These are phyloP conservation scores for Subanguina moxae DNA, from an alignment of 1,140 invertebrate genomes.

Conservation along the genomic window DNA sequence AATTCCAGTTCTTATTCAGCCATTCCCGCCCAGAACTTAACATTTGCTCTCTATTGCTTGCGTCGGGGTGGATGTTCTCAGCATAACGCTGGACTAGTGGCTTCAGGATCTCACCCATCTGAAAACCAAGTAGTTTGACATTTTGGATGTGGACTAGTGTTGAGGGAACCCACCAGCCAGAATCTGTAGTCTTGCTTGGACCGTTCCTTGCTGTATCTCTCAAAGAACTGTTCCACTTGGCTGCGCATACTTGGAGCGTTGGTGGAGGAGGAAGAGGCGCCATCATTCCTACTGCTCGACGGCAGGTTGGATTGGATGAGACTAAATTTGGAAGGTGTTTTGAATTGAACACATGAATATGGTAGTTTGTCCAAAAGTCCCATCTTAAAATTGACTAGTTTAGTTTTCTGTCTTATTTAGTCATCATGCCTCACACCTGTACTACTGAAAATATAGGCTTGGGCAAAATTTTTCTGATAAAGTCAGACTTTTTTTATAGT, in stretches of 20 bases:
- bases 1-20: constrained; percentile 37
- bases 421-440: too few species aligned
- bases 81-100: constrained; percentile 41
- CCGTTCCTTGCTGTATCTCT: constrained; percentile 42
- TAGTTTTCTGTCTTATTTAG: too few species aligned
- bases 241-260: constrained; percentile 29
- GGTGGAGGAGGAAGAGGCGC: constrained; percentile 21
- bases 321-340: constrained; percentile 17
- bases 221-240: constrained; percentile 47
- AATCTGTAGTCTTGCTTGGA: constrained; percentile 39
- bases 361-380: too few species aligned
- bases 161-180: constrained; percentile 33
- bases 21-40: constrained; percentile 21
- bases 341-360: not conserved
- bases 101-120: constrained; percentile 46
- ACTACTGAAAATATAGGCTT: too few species aligned
- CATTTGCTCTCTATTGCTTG: constrained; percentile 21
- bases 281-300: constrained; percentile 4
- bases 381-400: not conserved
- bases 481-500: too few species aligned
- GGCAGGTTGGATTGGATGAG: constrained; percentile 46
- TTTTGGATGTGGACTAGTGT: not conserved
- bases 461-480: too few species aligned
- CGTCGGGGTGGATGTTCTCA: constrained; percentile 33
- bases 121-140: not conserved